Conservation (phyloP, 1,140 invertebrate species). For the Drosophila pallidifrons region DNA sequence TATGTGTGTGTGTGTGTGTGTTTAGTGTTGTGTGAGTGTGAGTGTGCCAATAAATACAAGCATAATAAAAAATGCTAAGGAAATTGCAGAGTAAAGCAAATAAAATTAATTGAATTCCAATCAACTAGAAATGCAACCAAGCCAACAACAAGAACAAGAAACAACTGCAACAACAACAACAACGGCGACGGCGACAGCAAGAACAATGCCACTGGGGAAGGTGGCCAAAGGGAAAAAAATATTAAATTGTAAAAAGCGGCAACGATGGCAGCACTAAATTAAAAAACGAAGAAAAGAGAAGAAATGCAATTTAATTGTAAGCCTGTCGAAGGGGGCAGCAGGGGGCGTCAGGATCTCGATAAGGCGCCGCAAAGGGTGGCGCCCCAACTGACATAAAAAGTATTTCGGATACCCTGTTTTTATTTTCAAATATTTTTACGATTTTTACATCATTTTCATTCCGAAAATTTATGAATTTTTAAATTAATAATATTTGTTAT, state of each 20-base stretch:
- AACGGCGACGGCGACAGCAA: constrained; percentile 12
- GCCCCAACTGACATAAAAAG: constrained; percentile 66
- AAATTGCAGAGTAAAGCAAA: constrained; percentile 84
- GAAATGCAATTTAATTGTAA: constrained; percentile 74
- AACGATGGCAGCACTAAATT: constrained; percentile 7
- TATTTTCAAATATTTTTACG: too few species aligned
- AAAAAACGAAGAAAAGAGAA: constrained; percentile 41
- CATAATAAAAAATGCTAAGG: constrained; percentile 82
- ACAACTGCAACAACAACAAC: constrained; percentile 37
- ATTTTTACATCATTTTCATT: too few species aligned
- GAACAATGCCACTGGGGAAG: constrained; percentile 59
- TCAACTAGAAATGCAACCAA: constrained; percentile 76
- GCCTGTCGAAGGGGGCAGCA: constrained; percentile 13
- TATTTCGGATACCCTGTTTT: constrained; percentile 39
- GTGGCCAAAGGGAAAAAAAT: constrained; percentile 55
- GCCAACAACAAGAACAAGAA: constrained; percentile 41
- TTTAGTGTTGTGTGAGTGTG: constrained; percentile 48
- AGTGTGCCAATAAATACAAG: constrained; percentile 73
- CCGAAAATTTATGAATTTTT: too few species aligned
- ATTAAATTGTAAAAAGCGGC: constrained; percentile 75
- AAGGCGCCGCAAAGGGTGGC: constrained; percentile 27
- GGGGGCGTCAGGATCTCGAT: constrained; percentile 22
- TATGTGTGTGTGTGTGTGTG: constrained; percentile 1
- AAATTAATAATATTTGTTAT: too few species aligned
- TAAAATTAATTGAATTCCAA: constrained; percentile 85